Evolutionary conservation across 37 sponge, comb jelly and placozoan genomes (phyloP), one percentile per base, ranked within the genome.

Genomic region (Corticium candelabrum): DNA sequence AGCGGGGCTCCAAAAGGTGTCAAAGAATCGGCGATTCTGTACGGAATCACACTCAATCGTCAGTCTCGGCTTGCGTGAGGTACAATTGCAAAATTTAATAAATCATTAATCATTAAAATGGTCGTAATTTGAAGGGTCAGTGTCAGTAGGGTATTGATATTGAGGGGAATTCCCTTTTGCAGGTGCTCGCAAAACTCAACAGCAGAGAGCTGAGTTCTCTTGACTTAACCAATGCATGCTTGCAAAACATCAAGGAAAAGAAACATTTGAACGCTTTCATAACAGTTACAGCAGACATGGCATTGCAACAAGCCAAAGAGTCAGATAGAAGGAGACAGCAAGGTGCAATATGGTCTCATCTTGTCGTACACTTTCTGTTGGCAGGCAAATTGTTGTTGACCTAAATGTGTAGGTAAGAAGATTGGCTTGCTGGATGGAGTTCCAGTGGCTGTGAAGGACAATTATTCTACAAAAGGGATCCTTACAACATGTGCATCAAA

Each of bases 401-500:
- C 41, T 0, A 0, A 7, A 15, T 30, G 5, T 38, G 40, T 38
- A 35, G 21, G 57, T 30, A 21, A 11, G 37, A 2, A 4, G 34
- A 4, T 11, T 2, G 76, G 86, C 3, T 68, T 40, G n/a, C 76
- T 85, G 30, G 86, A 85, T 72, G 82, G 82, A 1, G 11, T 83
- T 11, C 43, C 80, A 1, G 78, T 85, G 72, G 34, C 81, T 5
- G 82, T 85, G 62, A 85, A 85, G 41, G 86, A 85, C 38, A 85
- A 85, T 57, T 30, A 36, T 72, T 15, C 36, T 72, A 27, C 29
- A 27, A 27, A 72, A 27, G n/a, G 29, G 15, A 72, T 85, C 29
- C 36, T 34, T 5, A 82, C 77, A 32, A 82, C 82, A 1, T 82
- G 82, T 39, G 82, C 76, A 37, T 82, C 82, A 4, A 75, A 77